These are phyloP conservation scores for Protodeltote pygarga DNA, from an alignment of 2,888 invertebrate species.

Conservation along the genomic window DNA sequence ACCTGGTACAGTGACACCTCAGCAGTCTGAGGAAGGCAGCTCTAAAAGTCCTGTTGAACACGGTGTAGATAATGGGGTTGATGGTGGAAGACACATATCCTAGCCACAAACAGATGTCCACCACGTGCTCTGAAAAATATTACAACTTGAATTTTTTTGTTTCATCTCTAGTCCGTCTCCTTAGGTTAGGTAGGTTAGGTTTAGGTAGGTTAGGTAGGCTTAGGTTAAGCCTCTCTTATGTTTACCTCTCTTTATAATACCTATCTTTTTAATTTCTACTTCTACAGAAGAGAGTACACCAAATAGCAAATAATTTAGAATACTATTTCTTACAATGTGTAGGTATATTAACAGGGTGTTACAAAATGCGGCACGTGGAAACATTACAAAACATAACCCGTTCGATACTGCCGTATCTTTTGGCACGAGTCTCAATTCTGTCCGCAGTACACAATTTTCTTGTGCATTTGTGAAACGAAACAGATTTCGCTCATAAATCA, in stretches of 20 bases:
- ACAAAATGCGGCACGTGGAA: background rate
- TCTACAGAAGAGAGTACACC: background rate
- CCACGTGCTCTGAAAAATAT: conserved; percentile 86
- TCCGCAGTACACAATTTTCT: conserved; percentile 1
- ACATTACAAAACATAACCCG: background rate
- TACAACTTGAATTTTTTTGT: no score
- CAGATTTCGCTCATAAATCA: background rate
- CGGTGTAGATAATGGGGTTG: conserved; percentile 97
- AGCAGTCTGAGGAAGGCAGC: conserved; percentile 93
- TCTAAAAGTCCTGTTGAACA: conserved; percentile 96
- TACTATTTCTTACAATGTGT: no score
- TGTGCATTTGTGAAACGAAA: background rate
- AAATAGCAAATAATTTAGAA: no score
- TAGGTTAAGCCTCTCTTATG: no score
- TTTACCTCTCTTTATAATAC: no score
- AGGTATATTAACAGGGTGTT: background rate
- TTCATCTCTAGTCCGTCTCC: no score
- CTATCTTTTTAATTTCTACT: no score
- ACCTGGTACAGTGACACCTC: conserved; percentile 92
- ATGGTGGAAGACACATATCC: conserved; percentile 97
- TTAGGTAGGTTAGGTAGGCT: no score
- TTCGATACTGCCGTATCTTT: conserved; percentile 15
- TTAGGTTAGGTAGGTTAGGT: no score
- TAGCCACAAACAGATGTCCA: conserved; percentile 95
- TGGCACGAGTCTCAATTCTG: conserved; percentile 17